Base-by-base conservation (phyloP, 2,113 vertebrate genomes). In the Bubo scandiacus region DNA sequence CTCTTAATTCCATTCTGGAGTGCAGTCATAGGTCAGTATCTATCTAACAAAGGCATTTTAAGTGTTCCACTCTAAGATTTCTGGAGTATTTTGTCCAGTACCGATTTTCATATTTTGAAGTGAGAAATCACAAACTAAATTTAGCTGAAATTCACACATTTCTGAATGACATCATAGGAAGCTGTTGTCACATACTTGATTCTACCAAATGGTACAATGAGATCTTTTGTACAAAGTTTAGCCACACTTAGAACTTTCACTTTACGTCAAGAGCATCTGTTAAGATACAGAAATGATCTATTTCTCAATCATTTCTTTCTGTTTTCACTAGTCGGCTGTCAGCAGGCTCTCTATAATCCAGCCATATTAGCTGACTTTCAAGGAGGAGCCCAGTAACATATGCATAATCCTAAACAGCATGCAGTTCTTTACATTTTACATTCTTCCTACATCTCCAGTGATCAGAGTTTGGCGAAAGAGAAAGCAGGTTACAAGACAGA, bases 1-100 rank as follows among this genome's bases (percentile, higher is more conserved):
- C 49, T 43, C 14, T 36, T 36, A 43, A 40, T 80, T 86, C 32
- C 12, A 2, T 57, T 63, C 34, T 72, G 40, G 11, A 77, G 42
- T 47, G 21, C 12, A 65, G n/a, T 19, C 0, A 0, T 47, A 49
- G 8, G 19, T 77, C 34, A 77, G 6, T 19, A 54, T 13, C 21
- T 51, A 38, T 25, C 13, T 45, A 61, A 68, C 9, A 73, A 92
- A 65, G 11, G 32, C 25, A 67, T 67, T 93, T 74, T 66, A 66
- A 74, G 7, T 5, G 3, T 68, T 88, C 32, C 51, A 42, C 43
- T 68, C 26, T 62, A 67, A 16, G 2, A 67, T 32, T 91, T 75
- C 45, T 80, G 20, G 23, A 68, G 26, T 71, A 88, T 71, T 81
- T 42, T 43, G 43, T 59, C 58, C 29, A 61, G 10, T 59, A 59